A percentile compares a stretch with the other conserved stretches of the same genome.
Conservation (phyloP, 2,113 vertebrate genomes). For the Argyrosomus japonicus region DNA sequence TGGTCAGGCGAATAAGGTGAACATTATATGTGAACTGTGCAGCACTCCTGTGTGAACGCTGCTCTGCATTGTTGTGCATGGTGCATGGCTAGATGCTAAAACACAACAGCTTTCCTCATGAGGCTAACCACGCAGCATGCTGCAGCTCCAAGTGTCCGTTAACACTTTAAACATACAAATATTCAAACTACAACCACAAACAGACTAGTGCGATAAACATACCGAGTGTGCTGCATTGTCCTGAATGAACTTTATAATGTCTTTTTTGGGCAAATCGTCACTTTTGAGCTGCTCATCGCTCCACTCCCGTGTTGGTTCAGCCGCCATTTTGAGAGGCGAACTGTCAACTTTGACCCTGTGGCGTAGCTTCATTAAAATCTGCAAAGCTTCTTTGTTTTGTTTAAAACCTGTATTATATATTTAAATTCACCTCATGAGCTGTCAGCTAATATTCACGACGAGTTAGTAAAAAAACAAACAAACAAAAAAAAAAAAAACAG, state of each 20-base stretch:
- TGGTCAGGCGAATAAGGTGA: too few species aligned
- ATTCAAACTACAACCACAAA: background rate
- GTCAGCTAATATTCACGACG: background rate
- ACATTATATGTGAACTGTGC: background rate
- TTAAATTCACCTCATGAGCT: background rate
- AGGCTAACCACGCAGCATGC: constrained; percentile 27
- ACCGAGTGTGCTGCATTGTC: constrained; percentile 93
- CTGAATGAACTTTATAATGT: constrained; percentile 94
- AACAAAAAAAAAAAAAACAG: too few species aligned
- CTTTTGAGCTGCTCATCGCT: constrained; percentile 91
- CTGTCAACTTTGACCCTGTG: constrained; percentile 68
- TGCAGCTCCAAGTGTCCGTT: background rate
- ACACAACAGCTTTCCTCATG: background rate
- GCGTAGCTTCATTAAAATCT: background rate
- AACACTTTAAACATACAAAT: background rate
- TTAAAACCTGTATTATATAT: background rate
- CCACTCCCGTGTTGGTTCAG: constrained; percentile 87
- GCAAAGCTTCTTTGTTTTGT: background rate
- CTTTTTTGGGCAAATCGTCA: constrained; percentile 94
- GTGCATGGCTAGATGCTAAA: background rate
- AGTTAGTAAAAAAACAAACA: background rate
- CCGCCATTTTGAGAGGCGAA: constrained; percentile 83
- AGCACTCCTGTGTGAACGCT: fast-evolving
- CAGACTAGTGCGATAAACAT: constrained; percentile 32
- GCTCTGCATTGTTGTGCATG: too few species aligned